A percentile compares a stretch with the other conserved stretches of the same genome.
Conservation (phyloP, 2,113 vertebrate genomes). For the Talpa occidentalis region DNA sequence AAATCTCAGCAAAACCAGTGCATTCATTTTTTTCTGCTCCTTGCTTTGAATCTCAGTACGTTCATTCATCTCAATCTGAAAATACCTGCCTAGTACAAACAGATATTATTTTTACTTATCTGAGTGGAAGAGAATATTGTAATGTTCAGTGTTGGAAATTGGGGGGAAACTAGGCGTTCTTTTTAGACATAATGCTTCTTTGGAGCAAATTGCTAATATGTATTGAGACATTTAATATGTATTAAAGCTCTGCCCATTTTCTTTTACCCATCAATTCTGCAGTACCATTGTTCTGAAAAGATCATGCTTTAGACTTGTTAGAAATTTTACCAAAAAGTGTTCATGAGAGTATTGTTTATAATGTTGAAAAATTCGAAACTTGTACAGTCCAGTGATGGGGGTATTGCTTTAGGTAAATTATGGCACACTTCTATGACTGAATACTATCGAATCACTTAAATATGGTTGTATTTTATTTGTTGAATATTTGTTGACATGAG, state of each 20-base stretch:
- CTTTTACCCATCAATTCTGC: not conserved
- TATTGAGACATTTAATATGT: too few relatives aligned
- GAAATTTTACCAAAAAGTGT: not conserved
- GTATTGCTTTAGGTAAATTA: not conserved
- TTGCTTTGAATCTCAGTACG: not conserved
- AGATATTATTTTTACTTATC: not conserved
- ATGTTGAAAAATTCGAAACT: not conserved
- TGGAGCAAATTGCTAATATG: not conserved
- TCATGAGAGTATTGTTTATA: not conserved
- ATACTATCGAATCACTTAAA: not conserved
- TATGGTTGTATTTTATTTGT: not conserved
- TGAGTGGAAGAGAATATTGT: not conserved
- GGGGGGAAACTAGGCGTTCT: not conserved
- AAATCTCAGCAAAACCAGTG: not conserved
- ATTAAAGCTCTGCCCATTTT: not conserved
- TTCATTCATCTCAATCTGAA: not conserved
- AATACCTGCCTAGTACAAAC: not conserved
- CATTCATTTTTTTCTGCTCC: not conserved
- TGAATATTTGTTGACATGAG: conserved; percentile 14
- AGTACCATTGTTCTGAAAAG: not conserved
- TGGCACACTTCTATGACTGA: not conserved
- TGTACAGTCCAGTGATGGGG: not conserved
- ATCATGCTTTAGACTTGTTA: not conserved
- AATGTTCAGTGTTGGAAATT: not conserved
- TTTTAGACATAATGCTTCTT: not conserved